Base-by-base conservation (phyloP, 2,113 vertebrate species). In the Ictalurus furcatus region DNA sequence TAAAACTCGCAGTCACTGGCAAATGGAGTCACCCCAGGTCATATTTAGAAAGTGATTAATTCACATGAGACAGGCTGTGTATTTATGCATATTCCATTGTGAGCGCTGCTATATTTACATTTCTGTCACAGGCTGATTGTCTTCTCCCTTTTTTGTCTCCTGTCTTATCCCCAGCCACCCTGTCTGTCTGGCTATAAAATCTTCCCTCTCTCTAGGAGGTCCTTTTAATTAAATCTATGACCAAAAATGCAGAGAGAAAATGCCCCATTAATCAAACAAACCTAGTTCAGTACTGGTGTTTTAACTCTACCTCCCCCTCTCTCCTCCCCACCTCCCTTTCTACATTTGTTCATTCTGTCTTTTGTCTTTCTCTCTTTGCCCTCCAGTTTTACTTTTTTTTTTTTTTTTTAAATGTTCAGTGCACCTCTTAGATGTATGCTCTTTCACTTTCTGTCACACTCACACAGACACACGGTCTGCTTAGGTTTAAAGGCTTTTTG, bases 201-300 rank as follows among this genome's bases (percentile, higher is more conserved):
- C 56, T 84, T 86, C 79, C 67, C 71, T 90, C 89, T 89, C 91
- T 84, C 61, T 90, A 91, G 91, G 91, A 80, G 91, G 88, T 90
- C 88, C 76, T n/a, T 89, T 89, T 92, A 90, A 92, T 92, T 89
- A 89, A 89, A 90, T 85, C 88, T 86, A 73, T 85, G 88, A 79
- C 81, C 65, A 56, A 40, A 88, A 90, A 89, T 44, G 54, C 78
- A 59, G 56, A 30, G 28, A 84, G 48, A 91, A 92, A 90, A 87
- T 25, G 30, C 56, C 84, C 78, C 84, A 86, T 90, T 92, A 89
- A 89, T 90, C 89, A 90, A 89, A 86, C 80, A 87, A 87, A 54
- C 58, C 80, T 44, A 28, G 71, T 81, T 87, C 87, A 90, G 81
- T 65, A 84, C 80, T 85, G 74, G n/a, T 86, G 59, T 85, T 90